These are phyloP conservation scores for Phoeniculus purpureus DNA, from an alignment of 2,797 vertebrate species.

Conservation along the genomic window DNA sequence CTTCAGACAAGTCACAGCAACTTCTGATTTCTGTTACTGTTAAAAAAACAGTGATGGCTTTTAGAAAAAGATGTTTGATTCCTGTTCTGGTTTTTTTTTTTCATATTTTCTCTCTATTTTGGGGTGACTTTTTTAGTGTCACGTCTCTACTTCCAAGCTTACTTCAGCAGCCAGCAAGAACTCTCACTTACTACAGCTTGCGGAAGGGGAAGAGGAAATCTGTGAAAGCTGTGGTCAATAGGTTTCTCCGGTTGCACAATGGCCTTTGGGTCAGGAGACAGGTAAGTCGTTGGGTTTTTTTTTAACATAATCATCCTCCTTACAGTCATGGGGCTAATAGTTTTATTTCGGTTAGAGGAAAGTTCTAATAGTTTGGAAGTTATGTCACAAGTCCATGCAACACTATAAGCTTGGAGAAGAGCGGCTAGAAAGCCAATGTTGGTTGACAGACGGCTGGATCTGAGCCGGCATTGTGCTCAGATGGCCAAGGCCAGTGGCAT, in stretches of 20 bases:
- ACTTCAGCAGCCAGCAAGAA: conserved; percentile 81
- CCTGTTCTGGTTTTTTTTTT: not conserved
- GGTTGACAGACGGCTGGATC: too few species aligned
- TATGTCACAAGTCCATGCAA: too few species aligned
- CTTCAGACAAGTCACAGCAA: not conserved
- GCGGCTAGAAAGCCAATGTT: too few species aligned
- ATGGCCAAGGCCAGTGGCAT: too few species aligned
- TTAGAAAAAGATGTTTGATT: not conserved
- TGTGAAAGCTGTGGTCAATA: conserved; percentile 83
- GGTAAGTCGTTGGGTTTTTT: conserved; percentile 74
- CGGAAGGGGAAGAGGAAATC: conserved; percentile 90
- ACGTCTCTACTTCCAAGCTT: conserved; percentile 77
- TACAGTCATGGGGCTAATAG: not conserved
- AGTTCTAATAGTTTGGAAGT: too few species aligned
- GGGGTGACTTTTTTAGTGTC: conserved; percentile 74
- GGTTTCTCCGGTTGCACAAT: conserved; percentile 92
- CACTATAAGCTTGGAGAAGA: too few species aligned
- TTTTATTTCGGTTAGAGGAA: not conserved
- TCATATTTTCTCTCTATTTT: not conserved
- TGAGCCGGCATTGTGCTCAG: too few species aligned
- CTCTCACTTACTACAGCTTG: conserved; percentile 84
- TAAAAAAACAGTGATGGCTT: not conserved
- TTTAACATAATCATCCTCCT: not conserved
- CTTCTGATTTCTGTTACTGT: not conserved
- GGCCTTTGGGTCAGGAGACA: conserved; percentile 93